Base-by-base conservation (phyloP, 2,113 vertebrate genomes). In the Motacilla alba region DNA sequence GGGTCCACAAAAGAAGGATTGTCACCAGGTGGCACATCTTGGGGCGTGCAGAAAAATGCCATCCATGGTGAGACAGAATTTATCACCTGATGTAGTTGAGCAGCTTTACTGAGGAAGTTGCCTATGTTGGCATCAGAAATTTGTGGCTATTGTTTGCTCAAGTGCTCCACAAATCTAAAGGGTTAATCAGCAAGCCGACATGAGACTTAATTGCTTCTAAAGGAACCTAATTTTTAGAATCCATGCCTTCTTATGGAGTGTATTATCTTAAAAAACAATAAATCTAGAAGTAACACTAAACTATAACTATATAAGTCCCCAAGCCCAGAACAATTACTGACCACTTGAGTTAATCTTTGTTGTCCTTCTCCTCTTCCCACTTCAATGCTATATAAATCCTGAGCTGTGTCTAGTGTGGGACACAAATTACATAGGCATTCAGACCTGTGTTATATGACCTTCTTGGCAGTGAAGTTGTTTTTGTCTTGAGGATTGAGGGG, bases 11-110 rank as follows among this genome's bases (percentile, higher is more conserved):
- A 84, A 95, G 87, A 77, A 94, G 10, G 84, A 28, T 83, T 93
- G 70, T 89, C 90, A 94, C 87, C 11, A 37, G 83, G 81, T 91
- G 93, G 91, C 87, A 92, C 87, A 94, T 81, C 93, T 97, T 68
- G 52, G 70, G 82, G 49, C 86, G 73, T 95, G 46, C 67, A 94
- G 63, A 93, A 91, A 76, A 90, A 89, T 31, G 43, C 27, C 77
- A 47, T 76, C 55, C 26, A 49, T 59, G 33, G 30, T 68, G 41
- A 72, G 30, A 13, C 7, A 41, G 50, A 43, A 28, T 89, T 95
- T 89, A 72, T 89, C 86, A 93, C 52, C 63, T 19, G 2, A 47
- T 50, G 39, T 19, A 82, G 60, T 13, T 90, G 26, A 18, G 79
- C 43, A 70, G 28, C 63, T 95, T 26, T 66, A 89, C 43, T 82